These are phyloP conservation scores for Hypena proboscidalis DNA, from an alignment of 2,888 invertebrate species.

Conservation along the genomic window DNA sequence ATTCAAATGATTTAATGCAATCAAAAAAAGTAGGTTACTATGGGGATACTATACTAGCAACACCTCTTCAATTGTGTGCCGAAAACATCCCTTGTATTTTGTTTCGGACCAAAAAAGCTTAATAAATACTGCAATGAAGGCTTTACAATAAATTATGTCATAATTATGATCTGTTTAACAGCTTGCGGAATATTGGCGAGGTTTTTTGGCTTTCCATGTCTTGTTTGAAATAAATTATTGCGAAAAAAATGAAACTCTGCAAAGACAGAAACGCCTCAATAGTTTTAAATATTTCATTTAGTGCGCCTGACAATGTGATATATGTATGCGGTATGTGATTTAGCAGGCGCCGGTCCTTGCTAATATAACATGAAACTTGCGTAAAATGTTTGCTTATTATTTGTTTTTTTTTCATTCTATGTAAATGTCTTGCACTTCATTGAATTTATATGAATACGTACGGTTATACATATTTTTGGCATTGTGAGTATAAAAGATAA, in stretches of 20 bases:
- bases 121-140: neutral
- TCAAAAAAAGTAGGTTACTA: too few species aligned
- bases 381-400: too few species aligned
- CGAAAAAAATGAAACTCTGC: neutral
- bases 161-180: neutral
- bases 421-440: too few species aligned
- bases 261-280: neutral
- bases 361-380: neutral
- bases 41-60: too few species aligned
- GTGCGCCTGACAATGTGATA: neutral
- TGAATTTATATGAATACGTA: too few species aligned
- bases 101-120: too few species aligned
- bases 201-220: neutral
- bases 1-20: too few species aligned
- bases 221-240: slow-evolving; percentile 1
- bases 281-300: slow-evolving; percentile 4
- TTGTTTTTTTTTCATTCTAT: neutral
- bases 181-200: neutral
- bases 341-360: neutral
- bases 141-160: slow-evolving; percentile 1
- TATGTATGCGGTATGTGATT: neutral
- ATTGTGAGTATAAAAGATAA: too few species aligned
- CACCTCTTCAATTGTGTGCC: too few species aligned
- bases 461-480: too few species aligned
- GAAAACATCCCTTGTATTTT: too few species aligned